These are phyloP conservation scores for Hyposoter didymator DNA, from an alignment of 2,888 invertebrate genomes.

Conservation along the genomic window DNA sequence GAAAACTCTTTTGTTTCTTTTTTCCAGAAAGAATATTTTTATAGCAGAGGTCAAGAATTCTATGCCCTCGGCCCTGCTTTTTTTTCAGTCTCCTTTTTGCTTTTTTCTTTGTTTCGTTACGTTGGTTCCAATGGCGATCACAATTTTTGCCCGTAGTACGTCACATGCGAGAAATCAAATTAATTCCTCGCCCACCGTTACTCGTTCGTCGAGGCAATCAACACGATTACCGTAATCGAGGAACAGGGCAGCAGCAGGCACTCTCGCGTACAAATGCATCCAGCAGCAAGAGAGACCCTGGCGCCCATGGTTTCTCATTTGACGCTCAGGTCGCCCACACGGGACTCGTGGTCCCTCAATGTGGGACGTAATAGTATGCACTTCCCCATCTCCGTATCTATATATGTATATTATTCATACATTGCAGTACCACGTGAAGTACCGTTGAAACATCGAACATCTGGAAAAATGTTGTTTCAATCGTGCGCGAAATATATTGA, in stretches of 20 bases:
- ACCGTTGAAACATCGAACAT: constrained; percentile 34
- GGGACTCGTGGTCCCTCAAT: constrained; percentile 38
- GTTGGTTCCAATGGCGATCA: constrained; percentile 7
- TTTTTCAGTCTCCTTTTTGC: background rate
- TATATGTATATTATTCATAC: constrained; percentile 65
- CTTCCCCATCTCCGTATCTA: constrained; percentile 37
- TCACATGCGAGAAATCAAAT: constrained; percentile 70
- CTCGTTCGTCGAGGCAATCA: constrained; percentile 69
- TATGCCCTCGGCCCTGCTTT: background rate
- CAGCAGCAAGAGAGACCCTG: constrained; percentile 41
- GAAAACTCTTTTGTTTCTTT: no score
- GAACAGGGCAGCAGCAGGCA: constrained; percentile 30
- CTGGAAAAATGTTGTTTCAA: constrained; percentile 64
- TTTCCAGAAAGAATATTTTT: no score
- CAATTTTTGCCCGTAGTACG: constrained; percentile 59
- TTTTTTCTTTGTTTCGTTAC: constrained; percentile 5
- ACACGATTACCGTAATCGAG: constrained; percentile 74
- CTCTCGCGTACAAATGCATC: constrained; percentile 47
- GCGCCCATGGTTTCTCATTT: constrained; percentile 42
- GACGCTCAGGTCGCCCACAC: constrained; percentile 46
- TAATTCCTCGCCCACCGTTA: constrained; percentile 69
- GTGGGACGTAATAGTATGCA: constrained; percentile 51
- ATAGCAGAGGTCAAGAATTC: no score
- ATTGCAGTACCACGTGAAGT: constrained; percentile 63
- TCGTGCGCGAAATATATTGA: constrained; percentile 73